A percentile compares a stretch with the other conserved stretches of the same genome.
These are phyloP conservation scores for Empis livida DNA, from an alignment of 2,888 invertebrate species.

Conservation along the genomic window DNA sequence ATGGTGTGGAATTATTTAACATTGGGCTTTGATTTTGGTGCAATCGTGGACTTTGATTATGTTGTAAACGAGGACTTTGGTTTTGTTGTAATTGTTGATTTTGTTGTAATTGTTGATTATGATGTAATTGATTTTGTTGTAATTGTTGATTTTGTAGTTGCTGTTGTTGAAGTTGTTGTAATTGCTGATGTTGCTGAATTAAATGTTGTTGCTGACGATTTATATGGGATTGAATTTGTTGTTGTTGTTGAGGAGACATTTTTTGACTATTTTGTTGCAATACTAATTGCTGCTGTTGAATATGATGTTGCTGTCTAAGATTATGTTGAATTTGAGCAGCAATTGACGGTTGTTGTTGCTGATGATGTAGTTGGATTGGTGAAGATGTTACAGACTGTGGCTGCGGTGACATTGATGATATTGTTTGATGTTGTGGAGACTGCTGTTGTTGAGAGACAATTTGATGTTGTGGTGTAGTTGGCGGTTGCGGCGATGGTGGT, in stretches of 20 bases:
- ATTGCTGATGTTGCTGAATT: slow-evolving; percentile 18
- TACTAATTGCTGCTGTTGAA: slow-evolving; percentile 5
- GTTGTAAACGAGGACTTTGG: slow-evolving; percentile 17
- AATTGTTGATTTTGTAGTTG: slow-evolving; percentile 17
- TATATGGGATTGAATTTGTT: slow-evolving; percentile 2
- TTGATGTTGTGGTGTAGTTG: slow-evolving; percentile 12
- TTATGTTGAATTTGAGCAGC: slow-evolving; percentile 9
- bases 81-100: slow-evolving; percentile 32
- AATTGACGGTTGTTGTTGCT: slow-evolving; percentile 21
- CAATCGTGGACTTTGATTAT: slow-evolving; percentile 27
- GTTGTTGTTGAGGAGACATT: slow-evolving; percentile 10
- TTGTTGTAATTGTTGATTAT: slow-evolving; percentile 21
- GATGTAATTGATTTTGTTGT: slow-evolving; percentile 19
- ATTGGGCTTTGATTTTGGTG: slow-evolving; percentile 32
- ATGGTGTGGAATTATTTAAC: slow-evolving; percentile 25
- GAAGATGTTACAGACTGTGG: slow-evolving; percentile 24
- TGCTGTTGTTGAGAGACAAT: slow-evolving; percentile 13
- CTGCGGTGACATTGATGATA: slow-evolving; percentile 29
- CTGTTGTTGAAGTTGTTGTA: slow-evolving; percentile 17
- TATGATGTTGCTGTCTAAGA: slow-evolving; percentile 3
- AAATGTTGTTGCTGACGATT: slow-evolving; percentile 9
- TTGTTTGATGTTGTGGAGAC: slow-evolving; percentile 16
- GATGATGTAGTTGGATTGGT: slow-evolving; percentile 18
- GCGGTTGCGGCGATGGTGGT: slow-evolving; percentile 19
- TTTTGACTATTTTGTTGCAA: slow-evolving; percentile 6